phyloP scores from a whole-genome alignment of 2,797 vertebrate genomes.

The Clarias fuscus region DNA sequence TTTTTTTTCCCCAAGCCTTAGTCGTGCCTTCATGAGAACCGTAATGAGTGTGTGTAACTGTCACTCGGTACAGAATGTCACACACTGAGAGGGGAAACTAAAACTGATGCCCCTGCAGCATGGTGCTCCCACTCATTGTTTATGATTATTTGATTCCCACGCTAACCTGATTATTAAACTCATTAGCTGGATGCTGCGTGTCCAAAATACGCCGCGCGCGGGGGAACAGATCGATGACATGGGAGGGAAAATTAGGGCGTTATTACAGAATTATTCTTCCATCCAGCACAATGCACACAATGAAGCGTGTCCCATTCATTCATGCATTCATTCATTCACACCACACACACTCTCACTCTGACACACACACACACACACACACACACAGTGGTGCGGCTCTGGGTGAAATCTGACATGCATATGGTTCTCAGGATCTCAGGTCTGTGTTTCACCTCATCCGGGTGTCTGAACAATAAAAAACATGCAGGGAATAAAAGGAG shows the following conservation, averaged over 20 bases:
- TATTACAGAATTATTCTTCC: background rate
- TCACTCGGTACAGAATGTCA: background rate
- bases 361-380: background rate
- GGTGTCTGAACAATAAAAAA: background rate
- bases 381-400: background rate
- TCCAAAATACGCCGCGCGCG: background rate
- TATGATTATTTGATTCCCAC: background rate
- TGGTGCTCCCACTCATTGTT: too few relatives aligned
- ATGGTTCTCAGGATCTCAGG: background rate
- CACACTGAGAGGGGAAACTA: too few relatives aligned
- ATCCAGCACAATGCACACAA: conserved; percentile 22
- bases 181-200: background rate
- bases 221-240: background rate
- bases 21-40: background rate
- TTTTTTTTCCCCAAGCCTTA: too few relatives aligned
- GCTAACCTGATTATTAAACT: conserved; percentile 6
- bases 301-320: background rate
- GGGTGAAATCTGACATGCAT: background rate
- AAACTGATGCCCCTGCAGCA: background rate
- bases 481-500: background rate
- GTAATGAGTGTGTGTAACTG: background rate
- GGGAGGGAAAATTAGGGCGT: background rate
- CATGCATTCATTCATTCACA: background rate
- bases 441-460: background rate
- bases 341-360: background rate